phyloP scores from a whole-genome alignment of 1,140 invertebrate species.

The Drosophila kohkoa region DNA sequence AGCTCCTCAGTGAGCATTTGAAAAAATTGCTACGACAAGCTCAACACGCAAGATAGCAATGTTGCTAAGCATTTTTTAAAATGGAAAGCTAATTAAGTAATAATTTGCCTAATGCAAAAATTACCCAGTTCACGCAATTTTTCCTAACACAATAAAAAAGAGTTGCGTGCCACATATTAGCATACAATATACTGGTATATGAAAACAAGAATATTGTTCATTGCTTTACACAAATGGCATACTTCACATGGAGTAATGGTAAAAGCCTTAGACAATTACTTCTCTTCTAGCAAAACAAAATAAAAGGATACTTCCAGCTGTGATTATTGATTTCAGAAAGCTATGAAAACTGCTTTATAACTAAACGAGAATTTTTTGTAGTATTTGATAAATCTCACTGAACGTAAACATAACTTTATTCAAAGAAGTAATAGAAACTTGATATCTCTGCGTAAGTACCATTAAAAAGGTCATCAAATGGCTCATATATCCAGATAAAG shows the following conservation, averaged over 20 bases:
- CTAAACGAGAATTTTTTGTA: not conserved
- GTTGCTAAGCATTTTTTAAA: conserved; percentile 58
- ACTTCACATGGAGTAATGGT: not conserved
- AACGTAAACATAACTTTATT: not conserved
- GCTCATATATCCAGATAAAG: too few relatives aligned
- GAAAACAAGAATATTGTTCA: not conserved
- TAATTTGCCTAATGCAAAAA: conserved; percentile 57
- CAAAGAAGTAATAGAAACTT: too few relatives aligned
- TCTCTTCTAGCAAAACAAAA: not conserved
- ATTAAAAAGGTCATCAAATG: too few relatives aligned
- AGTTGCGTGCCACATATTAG: conserved; percentile 20
- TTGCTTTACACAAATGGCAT: not conserved
- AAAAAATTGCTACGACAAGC: conserved; percentile 56
- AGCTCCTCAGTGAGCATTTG: conserved; percentile 71
- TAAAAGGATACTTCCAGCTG: too few relatives aligned
- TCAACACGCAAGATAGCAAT: conserved; percentile 35
- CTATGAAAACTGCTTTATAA: not conserved
- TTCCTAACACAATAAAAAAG: not conserved
- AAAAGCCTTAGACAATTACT: conserved; percentile 2
- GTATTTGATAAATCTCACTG: not conserved
- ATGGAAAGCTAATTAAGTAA: conserved; percentile 77
- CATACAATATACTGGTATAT: not conserved
- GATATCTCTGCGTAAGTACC: too few relatives aligned
- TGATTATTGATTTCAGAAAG: not conserved
- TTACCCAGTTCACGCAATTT: conserved; percentile 48